Conservation (phyloP, 2,113 vertebrate genomes). For the Tor tambroides region DNA sequence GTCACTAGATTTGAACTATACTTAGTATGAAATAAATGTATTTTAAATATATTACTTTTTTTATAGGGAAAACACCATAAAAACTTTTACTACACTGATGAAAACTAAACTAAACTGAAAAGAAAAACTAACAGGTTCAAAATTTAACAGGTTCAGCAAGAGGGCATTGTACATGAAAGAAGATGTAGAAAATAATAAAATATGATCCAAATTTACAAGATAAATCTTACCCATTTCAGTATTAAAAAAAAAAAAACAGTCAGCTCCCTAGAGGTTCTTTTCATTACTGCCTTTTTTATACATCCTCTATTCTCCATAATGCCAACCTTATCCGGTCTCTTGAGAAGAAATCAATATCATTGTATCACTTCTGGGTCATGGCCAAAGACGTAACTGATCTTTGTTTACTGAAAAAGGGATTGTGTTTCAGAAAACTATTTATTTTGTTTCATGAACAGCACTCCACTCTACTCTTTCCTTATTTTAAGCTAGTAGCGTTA, state of each 20-base stretch:
- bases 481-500: neutral
- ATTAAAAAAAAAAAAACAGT: too few species aligned
- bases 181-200: neutral
- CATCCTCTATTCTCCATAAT: neutral
- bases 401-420: neutral
- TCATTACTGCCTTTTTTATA: neutral
- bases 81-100: neutral
- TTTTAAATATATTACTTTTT: neutral
- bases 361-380: neutral
- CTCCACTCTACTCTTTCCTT: conserved; percentile 27
- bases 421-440: conserved; percentile 12
- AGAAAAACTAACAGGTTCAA: too few species aligned
- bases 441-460: neutral
- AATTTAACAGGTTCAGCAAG: too few species aligned
- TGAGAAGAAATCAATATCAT: conserved; percentile 18
- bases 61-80: too few species aligned
- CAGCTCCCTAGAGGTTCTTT: neutral
- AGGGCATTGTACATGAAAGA: neutral
- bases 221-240: neutral
- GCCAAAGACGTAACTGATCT: neutral
- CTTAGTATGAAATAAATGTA: too few species aligned
- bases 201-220: neutral
- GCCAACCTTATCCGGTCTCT: conserved; percentile 1
- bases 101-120: neutral
- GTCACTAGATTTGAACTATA: too few species aligned